Evolutionary conservation across 2,888 invertebrate species (phyloP), one percentile per base, ranked within the genome.

Genomic region (Agrotis segetum): DNA sequence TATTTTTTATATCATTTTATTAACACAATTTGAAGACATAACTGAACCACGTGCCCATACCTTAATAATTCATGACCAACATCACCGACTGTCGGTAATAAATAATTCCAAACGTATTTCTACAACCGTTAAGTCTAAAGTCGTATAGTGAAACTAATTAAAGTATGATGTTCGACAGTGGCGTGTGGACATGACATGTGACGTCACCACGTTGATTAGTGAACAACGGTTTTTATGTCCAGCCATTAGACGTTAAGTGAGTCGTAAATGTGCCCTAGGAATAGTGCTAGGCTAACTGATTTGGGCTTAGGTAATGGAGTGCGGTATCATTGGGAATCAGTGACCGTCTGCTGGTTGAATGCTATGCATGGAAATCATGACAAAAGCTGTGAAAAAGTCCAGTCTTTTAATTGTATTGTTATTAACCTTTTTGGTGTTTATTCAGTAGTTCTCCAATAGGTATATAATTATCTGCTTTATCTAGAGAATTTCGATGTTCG

Each of bases 151-250:
- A 66, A 77, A 78, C 65, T 84, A 84, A 85, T 85, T 76, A 85
- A 80, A 70, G 65, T 80, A 77, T 78, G 59, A 72, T 76, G 74
- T 71, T 52, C 21, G 46, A 19, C 53, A n/a, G 64, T 85, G 52
- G 72, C 83, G 74, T 84, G 85, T 53, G 68, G 69, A 76, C 65
- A 71, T 82, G 79, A 19, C 21, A 49, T n/a, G 60, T 85, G 80
- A 85, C 77, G 85, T 79, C 82, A 79, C 3, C 50, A 40, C 16
- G 56, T 77, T 83, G 77, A 84, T 80, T 77, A 82, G 75, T 62
- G 66, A 62, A 81, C 85, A 81, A 62, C 58, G 60, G 77, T 85
- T 84, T 85, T 85, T 85, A 85, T 85, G 86, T 73, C 19, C 62
- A 66, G 34, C 71, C 84, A 86, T 85, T 83, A 84, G 74, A 50